phyloP scores from a whole-genome alignment of 2,113 vertebrate genomes.

The Anhinga rufa region DNA sequence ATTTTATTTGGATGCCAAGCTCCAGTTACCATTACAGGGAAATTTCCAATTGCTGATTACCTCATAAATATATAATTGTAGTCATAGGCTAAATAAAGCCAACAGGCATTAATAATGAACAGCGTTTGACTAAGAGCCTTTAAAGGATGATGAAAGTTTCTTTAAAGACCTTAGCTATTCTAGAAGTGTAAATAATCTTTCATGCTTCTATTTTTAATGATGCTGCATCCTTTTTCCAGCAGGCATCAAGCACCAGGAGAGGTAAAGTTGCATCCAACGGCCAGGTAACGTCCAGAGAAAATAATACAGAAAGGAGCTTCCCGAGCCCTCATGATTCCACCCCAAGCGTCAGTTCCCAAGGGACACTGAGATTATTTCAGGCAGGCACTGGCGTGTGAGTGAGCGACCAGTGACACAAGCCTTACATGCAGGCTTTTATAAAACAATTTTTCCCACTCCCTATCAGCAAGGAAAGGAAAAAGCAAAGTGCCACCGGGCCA shows the following conservation, averaged over 20 bases:
- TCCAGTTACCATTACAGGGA: conserved; percentile 84
- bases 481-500: neutral
- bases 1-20: conserved; percentile 76
- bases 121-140: conserved; percentile 50
- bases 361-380: neutral
- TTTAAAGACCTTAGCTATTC: conserved; percentile 60
- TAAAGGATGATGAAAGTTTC: conserved; percentile 45
- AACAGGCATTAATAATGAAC: conserved; percentile 77
- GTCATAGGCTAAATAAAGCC: conserved; percentile 75
- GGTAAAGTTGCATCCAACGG: neutral
- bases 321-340: rapidly evolving
- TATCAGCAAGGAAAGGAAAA: neutral
- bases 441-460: neutral
- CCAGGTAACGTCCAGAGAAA: neutral
- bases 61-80: conserved; percentile 83
- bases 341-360: neutral
- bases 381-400: rapidly evolving
- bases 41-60: conserved; percentile 82
- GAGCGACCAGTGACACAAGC: neutral
- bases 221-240: conserved; percentile 12
- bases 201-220: conserved; percentile 68
- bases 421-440: neutral
- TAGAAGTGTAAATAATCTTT: conserved; percentile 70
- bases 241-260: neutral
- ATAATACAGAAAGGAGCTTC: neutral